Conservation (phyloP, 2,113 vertebrate genomes). For the Brachyhypopomus gauderio region DNA sequence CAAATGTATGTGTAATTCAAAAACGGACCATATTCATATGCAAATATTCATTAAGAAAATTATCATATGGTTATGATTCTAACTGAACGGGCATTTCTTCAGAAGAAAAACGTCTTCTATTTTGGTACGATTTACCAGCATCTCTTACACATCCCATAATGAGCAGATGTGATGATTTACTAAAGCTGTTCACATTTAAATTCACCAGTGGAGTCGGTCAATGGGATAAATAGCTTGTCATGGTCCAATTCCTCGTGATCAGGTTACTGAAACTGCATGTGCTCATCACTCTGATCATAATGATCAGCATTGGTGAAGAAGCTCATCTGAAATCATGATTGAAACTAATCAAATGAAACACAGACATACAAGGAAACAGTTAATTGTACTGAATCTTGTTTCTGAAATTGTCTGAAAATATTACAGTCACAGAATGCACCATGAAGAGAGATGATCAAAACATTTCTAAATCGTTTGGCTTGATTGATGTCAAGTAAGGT, state of each 20-base stretch:
- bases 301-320: neutral
- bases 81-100: neutral
- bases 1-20: too few species aligned
- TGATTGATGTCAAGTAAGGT: constrained; percentile 5
- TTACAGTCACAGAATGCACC: neutral
- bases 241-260: neutral
- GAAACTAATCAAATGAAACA: neutral
- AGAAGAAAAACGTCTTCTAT: too few species aligned
- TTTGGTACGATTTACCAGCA: too few species aligned
- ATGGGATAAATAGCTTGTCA: too few species aligned
- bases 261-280: neutral
- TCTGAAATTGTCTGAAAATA: neutral
- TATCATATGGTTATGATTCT: neutral
- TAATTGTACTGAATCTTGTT: too few species aligned
- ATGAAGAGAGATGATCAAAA: neutral
- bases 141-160: too few species aligned
- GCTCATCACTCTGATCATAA: neutral
- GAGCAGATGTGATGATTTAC: too few species aligned
- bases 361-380: neutral
- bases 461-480: constrained; percentile 29
- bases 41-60: neutral
- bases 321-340: neutral
- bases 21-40: neutral
- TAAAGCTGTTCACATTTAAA: too few species aligned
- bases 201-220: too few species aligned